Conservation (phyloP, 2,797 vertebrate genomes). For the Peromyscus melanophrys region DNA sequence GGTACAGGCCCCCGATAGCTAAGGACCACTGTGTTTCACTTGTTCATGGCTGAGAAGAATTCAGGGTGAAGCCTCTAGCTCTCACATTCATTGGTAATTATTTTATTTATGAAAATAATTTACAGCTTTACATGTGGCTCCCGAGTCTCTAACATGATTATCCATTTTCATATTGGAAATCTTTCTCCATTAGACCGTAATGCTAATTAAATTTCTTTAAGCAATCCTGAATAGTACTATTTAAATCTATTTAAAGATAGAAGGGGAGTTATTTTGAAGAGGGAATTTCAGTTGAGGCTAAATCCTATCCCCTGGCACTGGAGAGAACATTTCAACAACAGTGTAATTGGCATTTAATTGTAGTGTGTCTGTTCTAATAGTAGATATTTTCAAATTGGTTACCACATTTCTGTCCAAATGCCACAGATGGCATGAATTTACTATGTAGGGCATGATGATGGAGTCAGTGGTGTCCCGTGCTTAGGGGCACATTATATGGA, state of each 20-base stretch:
- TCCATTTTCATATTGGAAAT: constrained; percentile 10
- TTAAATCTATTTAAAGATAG: not conserved
- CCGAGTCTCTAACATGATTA: constrained; percentile 32
- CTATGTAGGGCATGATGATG: not conserved
- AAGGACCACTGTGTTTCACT: not conserved
- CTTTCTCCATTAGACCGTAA: not conserved
- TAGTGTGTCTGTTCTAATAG: not conserved
- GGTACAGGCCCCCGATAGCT: not conserved
- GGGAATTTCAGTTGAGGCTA: not conserved
- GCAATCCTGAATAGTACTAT: not conserved
- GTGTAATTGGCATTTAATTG: not conserved
- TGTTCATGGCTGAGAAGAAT: not conserved
- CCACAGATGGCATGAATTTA: not conserved
- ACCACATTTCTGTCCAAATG: not conserved
- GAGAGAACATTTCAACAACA: not conserved
- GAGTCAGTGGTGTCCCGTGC: not conserved
- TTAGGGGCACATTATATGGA: not conserved
- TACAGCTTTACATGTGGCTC: constrained; percentile 6
- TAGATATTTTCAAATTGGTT: not conserved
- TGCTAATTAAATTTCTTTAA: constrained; percentile 18
- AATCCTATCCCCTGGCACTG: not conserved
- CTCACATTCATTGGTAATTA: not conserved
- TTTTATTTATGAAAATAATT: constrained; percentile 9
- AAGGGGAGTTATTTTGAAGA: constrained; percentile 17
- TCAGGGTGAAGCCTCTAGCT: not conserved